Conservation (phyloP, 2,888 invertebrate genomes). For the Hartigia nigra region DNA sequence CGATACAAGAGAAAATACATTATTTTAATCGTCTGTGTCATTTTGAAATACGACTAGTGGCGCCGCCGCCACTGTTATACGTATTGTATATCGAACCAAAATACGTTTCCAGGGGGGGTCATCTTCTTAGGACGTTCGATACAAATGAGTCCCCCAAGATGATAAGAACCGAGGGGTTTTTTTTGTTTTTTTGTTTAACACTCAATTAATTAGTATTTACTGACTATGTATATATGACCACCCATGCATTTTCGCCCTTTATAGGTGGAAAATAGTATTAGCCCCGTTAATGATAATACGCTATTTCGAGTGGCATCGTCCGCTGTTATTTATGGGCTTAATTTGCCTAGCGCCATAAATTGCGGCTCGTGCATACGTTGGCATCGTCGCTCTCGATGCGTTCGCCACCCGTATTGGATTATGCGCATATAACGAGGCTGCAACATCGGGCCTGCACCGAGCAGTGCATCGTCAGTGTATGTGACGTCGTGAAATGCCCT, state of each 20-base stretch:
- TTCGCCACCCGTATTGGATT: not conserved
- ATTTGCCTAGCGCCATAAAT: not conserved
- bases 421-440: not conserved
- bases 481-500: not conserved
- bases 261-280: not conserved
- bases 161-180: too few relatives aligned
- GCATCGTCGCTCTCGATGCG: not conserved
- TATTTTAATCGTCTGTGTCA: not conserved
- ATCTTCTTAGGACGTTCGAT: not conserved
- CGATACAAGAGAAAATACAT: not conserved
- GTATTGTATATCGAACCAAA: not conserved
- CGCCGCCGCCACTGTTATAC: not conserved
- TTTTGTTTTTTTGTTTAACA: too few relatives aligned
- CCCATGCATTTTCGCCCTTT: not conserved
- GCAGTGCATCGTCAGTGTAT: not conserved
- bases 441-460: not conserved
- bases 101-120: not conserved
- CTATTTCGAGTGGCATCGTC: not conserved
- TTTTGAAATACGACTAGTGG: not conserved
- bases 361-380: not conserved
- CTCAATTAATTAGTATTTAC: not conserved
- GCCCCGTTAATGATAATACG: not conserved
- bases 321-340: not conserved
- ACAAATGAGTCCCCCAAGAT: too few relatives aligned
- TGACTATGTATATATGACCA: not conserved